Evolutionary conservation across 2,888 invertebrate species (phyloP).

Genomic region (Dolomedes plantarius): DNA sequence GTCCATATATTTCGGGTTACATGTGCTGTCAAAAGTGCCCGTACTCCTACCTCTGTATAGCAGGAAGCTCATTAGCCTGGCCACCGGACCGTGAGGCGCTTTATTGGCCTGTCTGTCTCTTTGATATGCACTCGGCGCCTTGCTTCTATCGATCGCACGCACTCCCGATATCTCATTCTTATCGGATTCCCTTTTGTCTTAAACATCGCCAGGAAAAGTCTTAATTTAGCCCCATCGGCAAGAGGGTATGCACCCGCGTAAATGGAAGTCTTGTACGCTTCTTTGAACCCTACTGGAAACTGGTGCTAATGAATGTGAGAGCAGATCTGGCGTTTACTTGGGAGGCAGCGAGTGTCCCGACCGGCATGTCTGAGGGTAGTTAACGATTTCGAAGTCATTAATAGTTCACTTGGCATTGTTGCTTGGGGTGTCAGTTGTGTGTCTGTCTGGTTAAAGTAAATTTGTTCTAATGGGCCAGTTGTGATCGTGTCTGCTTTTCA

Average conservation of each 20-base stretch:
- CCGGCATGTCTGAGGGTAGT: too few relatives aligned
- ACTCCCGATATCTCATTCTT: background rate
- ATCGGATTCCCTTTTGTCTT: background rate
- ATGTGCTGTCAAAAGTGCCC: background rate
- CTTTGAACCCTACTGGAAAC: slow-evolving; percentile 8
- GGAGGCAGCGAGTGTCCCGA: too few relatives aligned
- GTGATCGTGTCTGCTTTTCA: too few relatives aligned
- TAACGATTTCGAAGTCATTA: too few relatives aligned
- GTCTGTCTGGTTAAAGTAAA: too few relatives aligned
- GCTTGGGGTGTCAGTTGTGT: too few relatives aligned
- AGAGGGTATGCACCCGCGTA: background rate
- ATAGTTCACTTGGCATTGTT: too few relatives aligned
- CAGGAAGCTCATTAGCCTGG: slow-evolving; percentile 10
- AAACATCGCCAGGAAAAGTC: background rate
- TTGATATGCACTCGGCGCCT: slow-evolving; percentile 1
- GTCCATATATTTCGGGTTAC: background rate
- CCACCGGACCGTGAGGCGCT: slow-evolving; percentile 1
- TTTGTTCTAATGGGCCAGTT: too few relatives aligned
- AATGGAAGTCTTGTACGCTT: background rate
- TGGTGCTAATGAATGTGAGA: slow-evolving; percentile 2
- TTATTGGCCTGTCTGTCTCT: slow-evolving; percentile 5
- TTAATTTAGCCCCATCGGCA: background rate
- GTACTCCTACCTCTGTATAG: background rate
- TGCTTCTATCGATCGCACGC: background rate
- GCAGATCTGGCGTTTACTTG: too few relatives aligned